phyloP scores from a whole-genome alignment of 2,888 invertebrate genomes.

The Brenthis ino region DNA sequence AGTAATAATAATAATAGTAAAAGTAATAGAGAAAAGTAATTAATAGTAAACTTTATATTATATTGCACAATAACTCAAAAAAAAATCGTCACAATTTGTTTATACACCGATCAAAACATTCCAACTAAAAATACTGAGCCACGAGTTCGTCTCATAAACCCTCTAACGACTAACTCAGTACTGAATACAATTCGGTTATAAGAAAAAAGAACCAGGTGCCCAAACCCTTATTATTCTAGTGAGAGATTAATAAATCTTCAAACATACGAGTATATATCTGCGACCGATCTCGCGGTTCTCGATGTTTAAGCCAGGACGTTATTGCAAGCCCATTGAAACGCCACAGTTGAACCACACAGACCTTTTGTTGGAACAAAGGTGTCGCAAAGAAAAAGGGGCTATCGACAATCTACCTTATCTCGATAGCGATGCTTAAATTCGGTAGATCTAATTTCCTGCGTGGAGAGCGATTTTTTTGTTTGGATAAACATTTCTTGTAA shows the following conservation, averaged over 20 bases:
- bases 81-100: background rate
- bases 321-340: conserved; percentile 81
- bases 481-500: background rate
- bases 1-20: no score
- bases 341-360: conserved; percentile 79
- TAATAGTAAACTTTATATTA: background rate
- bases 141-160: conserved; percentile 47
- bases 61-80: background rate
- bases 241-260: conserved; percentile 81
- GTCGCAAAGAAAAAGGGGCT: conserved; percentile 81
- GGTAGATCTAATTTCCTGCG: conserved; percentile 77
- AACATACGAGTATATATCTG: conserved; percentile 65
- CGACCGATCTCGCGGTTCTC: conserved; percentile 79
- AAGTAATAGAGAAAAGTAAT: no score
- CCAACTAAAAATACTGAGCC: conserved; percentile 3
- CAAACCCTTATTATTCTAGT: conserved; percentile 78
- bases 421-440: conserved; percentile 78
- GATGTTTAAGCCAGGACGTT: conserved; percentile 75
- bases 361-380: conserved; percentile 81
- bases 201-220: conserved; percentile 80
- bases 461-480: background rate
- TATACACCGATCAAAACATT: conserved; percentile 22
- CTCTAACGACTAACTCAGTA: conserved; percentile 68
- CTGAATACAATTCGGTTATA: conserved; percentile 62
- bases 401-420: conserved; percentile 81